Evolutionary conservation across 2,113 vertebrate species (phyloP), one percentile per base, ranked within the genome.

Genomic region (Entomyzon cyanotis): DNA sequence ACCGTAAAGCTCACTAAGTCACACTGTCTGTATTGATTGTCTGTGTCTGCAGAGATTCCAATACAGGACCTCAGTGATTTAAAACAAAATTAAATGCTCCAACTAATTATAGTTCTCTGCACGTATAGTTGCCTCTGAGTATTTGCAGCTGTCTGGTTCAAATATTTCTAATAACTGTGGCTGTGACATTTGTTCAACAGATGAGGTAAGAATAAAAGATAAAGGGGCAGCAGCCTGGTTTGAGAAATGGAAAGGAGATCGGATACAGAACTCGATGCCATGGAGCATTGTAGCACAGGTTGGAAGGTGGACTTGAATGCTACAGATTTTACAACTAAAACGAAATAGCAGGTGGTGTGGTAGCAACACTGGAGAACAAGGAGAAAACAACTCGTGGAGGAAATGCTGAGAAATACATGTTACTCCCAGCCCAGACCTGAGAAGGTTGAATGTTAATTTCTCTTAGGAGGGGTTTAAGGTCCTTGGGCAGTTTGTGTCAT

Each of bases 111-210:
- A 96, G 94, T 37, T 81, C 87, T 89, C 76, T 86, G 85, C 84
- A 86, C 5, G 11, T 85, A 76, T 33, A 79, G 84, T 77, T 97
- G 86, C 60, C 92, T 95, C 86, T 90, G 93, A 96, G 94, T 63
- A 95, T 87, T 94, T 94, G 94, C 93, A 97, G 95, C 95, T 96
- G 94, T 97, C 94, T 93, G 64, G 75, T 92, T 94, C 77, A 89
- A 93, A 93, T 95, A 95, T 92, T 95, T 96, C 86, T 94, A 93
- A 59, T 96, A 91, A 93, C 81, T 89, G 74, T 84, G 89, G 77
- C 93, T 87, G 93, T 93, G 96, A 94, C 96, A 96, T 97, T 97
- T 97, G 95, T 84, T 94, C 85, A 94, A 50, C 93, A 94, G 95
- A 96, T 92, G 92, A 96, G 74, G 93, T 93, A 95, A 92, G 93